These are phyloP conservation scores for Xestia rhomboidea DNA, from an alignment of 2,888 invertebrate genomes.

Conservation along the genomic window DNA sequence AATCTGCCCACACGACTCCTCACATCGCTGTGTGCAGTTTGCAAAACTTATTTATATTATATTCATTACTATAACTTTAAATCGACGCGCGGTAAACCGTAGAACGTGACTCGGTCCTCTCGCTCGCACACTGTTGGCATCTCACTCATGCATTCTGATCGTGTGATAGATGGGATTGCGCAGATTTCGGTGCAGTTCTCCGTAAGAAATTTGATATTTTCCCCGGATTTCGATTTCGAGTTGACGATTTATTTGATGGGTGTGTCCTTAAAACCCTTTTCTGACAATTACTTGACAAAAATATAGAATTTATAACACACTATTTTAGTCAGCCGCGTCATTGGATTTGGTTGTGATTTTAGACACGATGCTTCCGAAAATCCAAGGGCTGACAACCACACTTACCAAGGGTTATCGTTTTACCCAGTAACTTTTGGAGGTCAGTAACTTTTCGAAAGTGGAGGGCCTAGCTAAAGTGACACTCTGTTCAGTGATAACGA, in stretches of 20 bases:
- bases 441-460: no score
- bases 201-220: constrained; percentile 67
- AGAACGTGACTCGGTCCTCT: constrained; percentile 72
- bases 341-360: no score
- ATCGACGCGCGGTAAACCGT: constrained; percentile 80
- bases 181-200: constrained; percentile 61
- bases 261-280: constrained; percentile 16
- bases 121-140: constrained; percentile 57
- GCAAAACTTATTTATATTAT: constrained; percentile 81
- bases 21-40: constrained; percentile 56
- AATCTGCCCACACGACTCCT: constrained; percentile 53
- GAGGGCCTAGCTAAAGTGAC: no score
- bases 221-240: constrained; percentile 23
- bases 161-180: constrained; percentile 66
- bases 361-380: no score
- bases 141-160: constrained; percentile 63
- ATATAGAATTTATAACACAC: background rate
- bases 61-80: constrained; percentile 82
- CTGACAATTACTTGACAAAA: background rate
- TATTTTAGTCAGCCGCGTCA: no score
- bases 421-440: no score
- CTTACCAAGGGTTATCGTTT: no score
- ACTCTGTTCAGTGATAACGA: no score
- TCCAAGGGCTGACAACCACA: no score
- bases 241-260: constrained; percentile 50